A percentile compares a stretch with the other conserved stretches of the same genome.
Evolutionary conservation across 2,888 invertebrate species (phyloP).

Genomic region (Alviniconcha strummeri): DNA sequence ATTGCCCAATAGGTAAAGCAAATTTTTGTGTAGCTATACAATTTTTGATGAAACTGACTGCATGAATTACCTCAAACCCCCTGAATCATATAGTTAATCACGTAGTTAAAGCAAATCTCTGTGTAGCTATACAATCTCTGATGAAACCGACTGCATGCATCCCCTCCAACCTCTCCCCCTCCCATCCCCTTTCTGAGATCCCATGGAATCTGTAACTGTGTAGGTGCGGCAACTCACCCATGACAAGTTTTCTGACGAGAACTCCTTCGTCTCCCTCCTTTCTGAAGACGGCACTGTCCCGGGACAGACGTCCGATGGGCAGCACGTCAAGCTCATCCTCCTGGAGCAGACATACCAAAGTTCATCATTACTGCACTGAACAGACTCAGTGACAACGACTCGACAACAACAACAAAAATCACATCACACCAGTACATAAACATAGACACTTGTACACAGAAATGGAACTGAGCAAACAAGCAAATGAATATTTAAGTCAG

Average conservation of each 20-base stretch:
- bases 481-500: background rate
- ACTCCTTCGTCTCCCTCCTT: slow-evolving; percentile 71
- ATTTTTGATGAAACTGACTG: too few relatives aligned
- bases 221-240: slow-evolving; percentile 62
- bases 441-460: background rate
- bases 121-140: too few relatives aligned
- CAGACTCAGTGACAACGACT: background rate
- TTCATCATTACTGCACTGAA: too few relatives aligned
- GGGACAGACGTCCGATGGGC: slow-evolving; percentile 73
- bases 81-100: too few relatives aligned
- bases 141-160: too few relatives aligned
- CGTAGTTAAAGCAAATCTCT: too few relatives aligned
- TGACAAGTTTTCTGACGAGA: slow-evolving; percentile 72
- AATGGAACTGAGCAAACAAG: background rate
- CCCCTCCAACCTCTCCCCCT: too few relatives aligned
- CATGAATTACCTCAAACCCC: too few relatives aligned
- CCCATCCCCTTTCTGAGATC: too few relatives aligned
- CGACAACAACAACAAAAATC: background rate
- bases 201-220: too few relatives aligned
- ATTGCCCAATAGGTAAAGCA: too few relatives aligned
- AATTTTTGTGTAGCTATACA: too few relatives aligned
- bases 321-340: slow-evolving; percentile 67
- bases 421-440: background rate
- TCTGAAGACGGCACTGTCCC: slow-evolving; percentile 73
- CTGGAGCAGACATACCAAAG: slow-evolving; percentile 35